Evolutionary conservation across 2,888 invertebrate genomes (phyloP), one percentile per base, ranked within the genome.

Genomic region (Unio delphinus): DNA sequence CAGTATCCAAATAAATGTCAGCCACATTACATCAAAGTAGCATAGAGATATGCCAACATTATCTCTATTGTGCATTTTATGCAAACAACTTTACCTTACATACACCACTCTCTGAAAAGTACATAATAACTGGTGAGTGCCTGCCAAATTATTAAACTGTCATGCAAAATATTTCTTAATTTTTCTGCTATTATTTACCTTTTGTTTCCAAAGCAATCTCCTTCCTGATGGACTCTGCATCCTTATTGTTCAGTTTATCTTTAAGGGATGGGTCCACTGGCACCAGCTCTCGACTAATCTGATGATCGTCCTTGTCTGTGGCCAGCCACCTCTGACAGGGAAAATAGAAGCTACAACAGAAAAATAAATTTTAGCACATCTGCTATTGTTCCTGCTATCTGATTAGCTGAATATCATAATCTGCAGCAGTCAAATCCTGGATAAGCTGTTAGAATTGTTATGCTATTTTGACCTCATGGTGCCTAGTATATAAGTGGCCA

Each of bases 251-350:
- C 4, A 87, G 76, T 76, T 86, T 86, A 54, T 68, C 81, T 75
- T 81, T 83, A 17, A 88, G 78, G 28, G 80, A 78, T 23, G 78
- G 75, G 74, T 90, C 89, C 0, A 89, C 86, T 3, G 90, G 89
- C 6, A 90, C 86, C 18, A 90, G 83, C 61, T 89, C 89, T 69
- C 89, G 76, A 54, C 86, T 83, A 54, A 90, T 85, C 80, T 89
- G 89, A 11, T 90, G 89, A 68, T 90, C 90, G 71, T 88, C 90
- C 67, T 89, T 83, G 65, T 85, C 80, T 4, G 81, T 83, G 1
- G 90, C 87, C 65, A 90, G 71, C 90, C 90, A 90, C 15, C 88
- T 79, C 74, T 90, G 87, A 73, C 90, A 90, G 0, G 89, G 88
- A 83, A 90, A 90, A 80, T 87, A 89, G 70, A 86, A 90, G 17